phyloP scores from a whole-genome alignment of 1,140 invertebrate species.

The Bombus waltoni region DNA sequence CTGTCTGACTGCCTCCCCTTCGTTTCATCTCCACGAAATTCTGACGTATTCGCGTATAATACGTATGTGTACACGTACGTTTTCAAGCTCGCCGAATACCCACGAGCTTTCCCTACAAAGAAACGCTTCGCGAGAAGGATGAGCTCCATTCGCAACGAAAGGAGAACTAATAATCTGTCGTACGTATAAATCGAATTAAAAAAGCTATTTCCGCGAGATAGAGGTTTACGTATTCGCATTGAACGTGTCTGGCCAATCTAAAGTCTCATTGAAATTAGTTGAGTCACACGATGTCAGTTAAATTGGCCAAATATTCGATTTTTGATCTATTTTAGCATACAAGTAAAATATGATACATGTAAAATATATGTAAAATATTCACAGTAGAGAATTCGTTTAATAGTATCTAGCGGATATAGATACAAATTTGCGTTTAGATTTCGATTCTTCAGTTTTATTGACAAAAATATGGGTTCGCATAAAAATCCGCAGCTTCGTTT shows the following conservation, averaged over 20 bases:
- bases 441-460: too few relatives aligned
- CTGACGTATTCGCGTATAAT: constrained; percentile 55
- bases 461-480: too few relatives aligned
- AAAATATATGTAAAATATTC: background rate
- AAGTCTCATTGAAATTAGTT: background rate
- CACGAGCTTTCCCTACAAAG: constrained; percentile 47
- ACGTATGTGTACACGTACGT: constrained; percentile 1
- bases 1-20: constrained; percentile 56
- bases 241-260: background rate
- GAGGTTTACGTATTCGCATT: background rate
- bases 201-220: background rate
- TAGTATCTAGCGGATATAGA: too few relatives aligned
- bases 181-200: constrained; percentile 20
- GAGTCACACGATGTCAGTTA: too few relatives aligned
- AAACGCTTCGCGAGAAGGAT: constrained; percentile 17
- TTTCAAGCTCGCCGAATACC: constrained; percentile 14
- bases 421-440: too few relatives aligned
- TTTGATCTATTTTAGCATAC: too few relatives aligned
- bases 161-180: constrained; percentile 31
- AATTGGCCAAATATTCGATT: too few relatives aligned
- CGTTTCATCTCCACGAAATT: constrained; percentile 58
- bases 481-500: too few relatives aligned
- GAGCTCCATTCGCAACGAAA: constrained; percentile 13
- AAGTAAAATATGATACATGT: too few relatives aligned
- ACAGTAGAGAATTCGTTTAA: too few relatives aligned